Base-by-base conservation (phyloP, 1,140 invertebrate species). In the Calliopsis andreniformis region DNA sequence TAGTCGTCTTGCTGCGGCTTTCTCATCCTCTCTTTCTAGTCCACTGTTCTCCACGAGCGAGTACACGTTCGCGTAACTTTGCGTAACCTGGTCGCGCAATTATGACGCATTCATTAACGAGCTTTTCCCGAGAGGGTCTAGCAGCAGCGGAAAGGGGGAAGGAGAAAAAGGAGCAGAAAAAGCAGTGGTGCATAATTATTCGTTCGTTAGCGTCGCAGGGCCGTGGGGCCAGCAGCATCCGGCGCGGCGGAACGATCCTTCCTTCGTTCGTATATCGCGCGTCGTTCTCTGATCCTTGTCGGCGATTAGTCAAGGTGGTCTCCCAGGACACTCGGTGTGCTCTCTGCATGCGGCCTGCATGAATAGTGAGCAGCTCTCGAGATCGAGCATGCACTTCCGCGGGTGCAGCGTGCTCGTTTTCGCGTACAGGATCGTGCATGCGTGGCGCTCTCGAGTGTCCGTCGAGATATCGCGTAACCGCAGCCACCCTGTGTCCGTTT, bases 251-350 rank as follows among this genome's bases (percentile, higher is more conserved):
- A 4, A 3, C 45, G 20, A 47, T 63, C 61, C 18, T 30, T 51
- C 63, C 0, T 35, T 16, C 20, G 14, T 1, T 10, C n/a, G 28
- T 39, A 39, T 6, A 64, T 47, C 25, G 14, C 8, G 0, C 64
- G 14, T 58, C 28, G 18, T 28, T 20, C 14, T 47, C 47, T 7
- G 78, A 82, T 70, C 39, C 64, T 59, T 18, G 64, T 76, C 59
- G 43, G 42, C 66, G 47, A 80, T 77, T 80, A 80, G 43, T 49
- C 45, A 20, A 32, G 45, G 62, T 32, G 42, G 61, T 47, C 39
- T 47, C 23, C 12, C 42, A 12, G 43, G 23, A 45, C 53, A 56
- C 30, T 49, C n/a, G 43, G 35, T 39, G 35, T 10, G 10, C 35
- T 39, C 35, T 3, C 43, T 8, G 45, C n/a, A 32, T 10, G 62